These are phyloP conservation scores for Fundulus diaphanus DNA, from an alignment of 2,797 vertebrate species.

Conservation along the genomic window DNA sequence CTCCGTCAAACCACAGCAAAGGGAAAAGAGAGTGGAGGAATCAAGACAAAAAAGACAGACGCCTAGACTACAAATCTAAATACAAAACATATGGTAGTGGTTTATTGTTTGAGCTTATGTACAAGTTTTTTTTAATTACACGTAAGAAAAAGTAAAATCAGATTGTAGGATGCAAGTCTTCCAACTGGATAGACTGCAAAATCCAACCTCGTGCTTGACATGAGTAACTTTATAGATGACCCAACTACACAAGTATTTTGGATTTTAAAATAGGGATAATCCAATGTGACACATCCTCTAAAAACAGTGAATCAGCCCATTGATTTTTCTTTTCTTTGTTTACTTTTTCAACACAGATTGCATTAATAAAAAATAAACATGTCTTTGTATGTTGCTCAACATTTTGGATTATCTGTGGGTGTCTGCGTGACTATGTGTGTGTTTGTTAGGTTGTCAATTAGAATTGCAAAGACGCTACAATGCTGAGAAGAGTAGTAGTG, in stretches of 20 bases:
- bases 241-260: too few relatives aligned
- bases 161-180: background rate
- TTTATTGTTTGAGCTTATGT: background rate
- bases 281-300: too few relatives aligned
- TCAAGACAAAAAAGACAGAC: slow-evolving; percentile 44
- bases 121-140: background rate
- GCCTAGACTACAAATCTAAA: slow-evolving; percentile 50
- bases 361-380: too few relatives aligned
- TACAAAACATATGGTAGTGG: background rate
- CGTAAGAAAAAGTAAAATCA: background rate
- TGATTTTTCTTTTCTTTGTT: too few relatives aligned
- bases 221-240: too few relatives aligned
- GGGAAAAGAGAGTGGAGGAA: slow-evolving; percentile 29
- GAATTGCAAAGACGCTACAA: too few relatives aligned
- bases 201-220: background rate
- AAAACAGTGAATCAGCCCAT: too few relatives aligned
- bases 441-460: too few relatives aligned
- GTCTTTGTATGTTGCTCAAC: background rate
- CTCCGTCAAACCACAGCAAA: slow-evolving; percentile 44
- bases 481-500: too few relatives aligned
- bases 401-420: background rate
- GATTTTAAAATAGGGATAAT: too few relatives aligned
- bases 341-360: too few relatives aligned
- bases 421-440: background rate
- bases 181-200: background rate